Evolutionary conservation across 92 coral and sea anemone genomes (phyloP).

Genomic region (Heteractis magnifica): DNA sequence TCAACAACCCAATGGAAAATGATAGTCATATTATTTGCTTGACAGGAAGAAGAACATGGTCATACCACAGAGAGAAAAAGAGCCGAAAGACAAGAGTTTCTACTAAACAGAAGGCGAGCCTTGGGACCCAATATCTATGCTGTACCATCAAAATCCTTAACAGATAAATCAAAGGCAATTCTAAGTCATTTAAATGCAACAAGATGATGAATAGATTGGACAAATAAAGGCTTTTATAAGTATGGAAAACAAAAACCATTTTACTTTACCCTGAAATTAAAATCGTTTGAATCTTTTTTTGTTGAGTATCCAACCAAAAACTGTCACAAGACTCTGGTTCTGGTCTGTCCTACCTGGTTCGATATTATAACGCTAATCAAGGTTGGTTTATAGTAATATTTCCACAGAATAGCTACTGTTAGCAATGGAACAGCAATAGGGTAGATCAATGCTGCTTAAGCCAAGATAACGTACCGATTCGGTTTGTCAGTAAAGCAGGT

Average conservation of each 20-base stretch:
- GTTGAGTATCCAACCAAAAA: too few relatives aligned
- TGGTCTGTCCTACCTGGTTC: too few relatives aligned
- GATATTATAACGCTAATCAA: too few relatives aligned
- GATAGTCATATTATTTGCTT: not conserved
- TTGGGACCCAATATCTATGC: conserved; percentile 67
- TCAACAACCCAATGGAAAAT: not conserved
- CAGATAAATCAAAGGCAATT: conserved; percentile 52
- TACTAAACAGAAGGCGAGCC: conserved; percentile 48
- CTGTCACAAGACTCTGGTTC: too few relatives aligned
- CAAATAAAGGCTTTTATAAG: not conserved
- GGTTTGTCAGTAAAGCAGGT: too few relatives aligned
- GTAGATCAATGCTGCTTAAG: not conserved
- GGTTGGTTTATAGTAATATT: not conserved
- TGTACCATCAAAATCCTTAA: conserved; percentile 33
- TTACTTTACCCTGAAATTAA: not conserved
- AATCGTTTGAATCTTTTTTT: too few relatives aligned
- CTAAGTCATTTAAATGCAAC: conserved; percentile 82
- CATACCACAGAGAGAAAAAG: conserved; percentile 57
- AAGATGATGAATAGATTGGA: conserved; percentile 42
- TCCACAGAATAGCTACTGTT: conserved; percentile 9
- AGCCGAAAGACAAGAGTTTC: conserved; percentile 59
- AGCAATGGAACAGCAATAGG: not conserved
- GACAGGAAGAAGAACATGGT: conserved; percentile 67
- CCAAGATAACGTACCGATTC: too few relatives aligned
- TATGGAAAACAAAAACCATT: not conserved